Conservation (phyloP, 2,888 invertebrate genomes). For the Callimorpha dominula region DNA sequence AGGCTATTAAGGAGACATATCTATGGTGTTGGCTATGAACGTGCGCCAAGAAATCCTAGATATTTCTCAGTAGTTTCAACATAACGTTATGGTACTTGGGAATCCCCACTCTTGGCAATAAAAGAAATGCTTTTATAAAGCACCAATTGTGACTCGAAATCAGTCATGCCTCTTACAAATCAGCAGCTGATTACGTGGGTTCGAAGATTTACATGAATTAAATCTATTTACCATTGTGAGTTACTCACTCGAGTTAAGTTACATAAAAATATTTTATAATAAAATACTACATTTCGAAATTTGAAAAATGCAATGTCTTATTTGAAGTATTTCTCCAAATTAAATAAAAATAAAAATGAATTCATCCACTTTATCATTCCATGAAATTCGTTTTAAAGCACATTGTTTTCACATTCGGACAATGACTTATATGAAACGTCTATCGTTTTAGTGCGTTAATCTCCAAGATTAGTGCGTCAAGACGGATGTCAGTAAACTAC, state of each 20-base stretch:
- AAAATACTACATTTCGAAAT: background rate
- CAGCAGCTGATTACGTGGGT: background rate
- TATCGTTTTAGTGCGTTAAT: slow-evolving; percentile 68
- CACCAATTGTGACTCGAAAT: background rate
- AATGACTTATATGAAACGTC: slow-evolving; percentile 71
- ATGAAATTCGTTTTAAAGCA: slow-evolving; percentile 49
- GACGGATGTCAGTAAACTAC: slow-evolving; percentile 67
- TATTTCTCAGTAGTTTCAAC: no score
- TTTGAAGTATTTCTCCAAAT: slow-evolving; percentile 3
- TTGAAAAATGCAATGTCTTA: background rate
- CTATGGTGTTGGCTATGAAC: no score
- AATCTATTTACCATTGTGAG: background rate
- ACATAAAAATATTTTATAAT: background rate
- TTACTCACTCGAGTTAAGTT: background rate
- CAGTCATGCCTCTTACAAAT: background rate
- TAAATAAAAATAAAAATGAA: slow-evolving; percentile 24
- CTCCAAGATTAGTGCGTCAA: slow-evolving; percentile 77
- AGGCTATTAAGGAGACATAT: background rate
- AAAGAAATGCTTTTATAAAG: no score
- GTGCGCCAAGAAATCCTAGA: no score
- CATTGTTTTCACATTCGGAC: slow-evolving; percentile 62
- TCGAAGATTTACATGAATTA: background rate
- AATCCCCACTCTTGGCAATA: no score
- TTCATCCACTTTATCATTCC: slow-evolving; percentile 39
- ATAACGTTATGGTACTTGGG: no score